Percentiles rank a stretch among this genome's conserved stretches.
phyloP scores from a whole-genome alignment of 2,888 invertebrate genomes.

The Pseudanteris insignis region DNA sequence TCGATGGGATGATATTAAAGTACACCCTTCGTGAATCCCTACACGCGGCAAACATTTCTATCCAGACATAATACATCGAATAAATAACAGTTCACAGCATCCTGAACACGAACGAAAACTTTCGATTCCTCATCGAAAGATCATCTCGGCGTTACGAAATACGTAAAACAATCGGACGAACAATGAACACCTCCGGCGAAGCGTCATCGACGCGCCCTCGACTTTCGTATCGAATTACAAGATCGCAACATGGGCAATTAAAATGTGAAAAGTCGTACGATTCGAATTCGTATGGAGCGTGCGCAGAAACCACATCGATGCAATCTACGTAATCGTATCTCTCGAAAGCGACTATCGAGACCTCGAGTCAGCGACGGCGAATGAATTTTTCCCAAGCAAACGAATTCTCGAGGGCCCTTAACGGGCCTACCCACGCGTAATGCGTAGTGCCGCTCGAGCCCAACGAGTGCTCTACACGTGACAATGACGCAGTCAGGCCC shows the following conservation, averaged over 20 bases:
- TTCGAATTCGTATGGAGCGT: not conserved
- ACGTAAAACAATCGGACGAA: too few species aligned
- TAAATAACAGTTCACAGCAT: too few species aligned
- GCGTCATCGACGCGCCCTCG: too few species aligned
- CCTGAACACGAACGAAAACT: too few species aligned
- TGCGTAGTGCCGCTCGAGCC: slow-evolving; percentile 54
- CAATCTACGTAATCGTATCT: slow-evolving; percentile 36
- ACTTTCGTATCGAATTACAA: too few species aligned
- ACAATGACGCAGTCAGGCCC: slow-evolving; percentile 53
- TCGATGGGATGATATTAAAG: too few species aligned
- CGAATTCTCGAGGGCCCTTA: slow-evolving; percentile 57
- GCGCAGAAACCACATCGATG: slow-evolving; percentile 4
- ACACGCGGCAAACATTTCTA: too few species aligned
- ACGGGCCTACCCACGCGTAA: slow-evolving; percentile 54
- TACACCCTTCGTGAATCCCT: too few species aligned
- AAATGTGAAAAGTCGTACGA: slow-evolving; percentile 5
- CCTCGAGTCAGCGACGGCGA: slow-evolving; percentile 51
- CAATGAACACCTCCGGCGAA: too few species aligned
- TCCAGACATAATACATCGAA: too few species aligned
- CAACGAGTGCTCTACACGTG: slow-evolving; percentile 53
- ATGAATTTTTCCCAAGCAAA: slow-evolving; percentile 61
- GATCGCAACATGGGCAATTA: slow-evolving; percentile 13
- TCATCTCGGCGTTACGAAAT: too few species aligned
- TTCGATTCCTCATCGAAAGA: too few species aligned
- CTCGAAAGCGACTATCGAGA: slow-evolving; percentile 19